Percentiles rank a stretch among this genome's conserved stretches.
Conservation (phyloP, 2,888 invertebrate genomes). For the Xiphydria camelus region DNA sequence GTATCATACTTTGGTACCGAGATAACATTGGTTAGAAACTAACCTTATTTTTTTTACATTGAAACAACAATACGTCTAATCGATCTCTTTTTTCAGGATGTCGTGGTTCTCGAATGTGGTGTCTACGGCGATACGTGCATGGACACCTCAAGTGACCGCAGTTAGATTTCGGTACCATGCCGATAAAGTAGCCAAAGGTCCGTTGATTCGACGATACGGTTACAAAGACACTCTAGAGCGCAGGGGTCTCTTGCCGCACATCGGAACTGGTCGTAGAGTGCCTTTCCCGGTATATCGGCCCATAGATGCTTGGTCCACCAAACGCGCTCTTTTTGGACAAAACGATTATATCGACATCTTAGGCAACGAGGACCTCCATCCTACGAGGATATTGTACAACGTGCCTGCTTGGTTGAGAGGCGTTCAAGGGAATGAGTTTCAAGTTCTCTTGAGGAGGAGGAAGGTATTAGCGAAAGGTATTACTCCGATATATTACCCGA, state of each 20-base stretch:
- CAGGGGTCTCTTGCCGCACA: constrained; percentile 73
- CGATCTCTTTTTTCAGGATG: constrained; percentile 36
- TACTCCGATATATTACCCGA: constrained; percentile 69
- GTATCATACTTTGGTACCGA: too few species aligned
- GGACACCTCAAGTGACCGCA: constrained; percentile 54
- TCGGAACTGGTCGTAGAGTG: constrained; percentile 59
- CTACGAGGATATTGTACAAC: constrained; percentile 80
- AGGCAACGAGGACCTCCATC: constrained; percentile 81
- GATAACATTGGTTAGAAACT: not conserved
- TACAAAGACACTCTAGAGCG: constrained; percentile 70
- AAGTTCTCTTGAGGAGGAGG: constrained; percentile 74
- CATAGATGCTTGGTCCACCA: constrained; percentile 74
- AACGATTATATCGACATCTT: constrained; percentile 97
- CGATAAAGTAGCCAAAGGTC: constrained; percentile 62
- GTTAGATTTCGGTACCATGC: constrained; percentile 65
- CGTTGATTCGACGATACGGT: constrained; percentile 70
- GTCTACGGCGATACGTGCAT: constrained; percentile 20
- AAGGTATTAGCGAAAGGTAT: constrained; percentile 66
- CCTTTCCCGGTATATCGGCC: constrained; percentile 75
- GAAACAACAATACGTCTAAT: not conserved
- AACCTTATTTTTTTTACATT: not conserved
- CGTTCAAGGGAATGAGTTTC: constrained; percentile 82
- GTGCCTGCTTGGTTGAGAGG: constrained; percentile 91
- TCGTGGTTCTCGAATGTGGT: constrained; percentile 33
- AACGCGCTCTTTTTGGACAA: constrained; percentile 86